Evolutionary conservation across 2,113 vertebrate genomes (phyloP).

Genomic region (Muscicapa adusta): DNA sequence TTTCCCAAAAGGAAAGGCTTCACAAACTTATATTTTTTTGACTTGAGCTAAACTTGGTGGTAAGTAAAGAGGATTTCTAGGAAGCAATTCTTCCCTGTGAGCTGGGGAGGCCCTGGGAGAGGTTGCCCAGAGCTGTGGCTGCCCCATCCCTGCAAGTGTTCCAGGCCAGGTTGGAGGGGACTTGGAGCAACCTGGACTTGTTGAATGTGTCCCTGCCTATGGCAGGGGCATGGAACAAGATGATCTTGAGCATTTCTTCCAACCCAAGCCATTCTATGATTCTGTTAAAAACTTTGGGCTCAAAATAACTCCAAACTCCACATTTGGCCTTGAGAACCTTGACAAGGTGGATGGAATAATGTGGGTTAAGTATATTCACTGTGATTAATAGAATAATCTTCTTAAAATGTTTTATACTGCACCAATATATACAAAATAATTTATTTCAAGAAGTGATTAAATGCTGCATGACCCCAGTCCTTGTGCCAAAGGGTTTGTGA

Average conservation of each 20-base stretch:
- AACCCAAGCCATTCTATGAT: not conserved
- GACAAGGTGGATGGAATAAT: not conserved
- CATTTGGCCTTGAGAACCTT: not conserved
- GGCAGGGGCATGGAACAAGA: not conserved
- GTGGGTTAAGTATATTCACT: not conserved
- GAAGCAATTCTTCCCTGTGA: not conserved
- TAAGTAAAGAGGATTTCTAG: not conserved
- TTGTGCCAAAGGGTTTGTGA: not conserved
- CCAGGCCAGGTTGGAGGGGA: rapidly evolving
- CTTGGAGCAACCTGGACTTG: not conserved
- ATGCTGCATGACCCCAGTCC: not conserved
- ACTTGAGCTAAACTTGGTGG: not conserved
- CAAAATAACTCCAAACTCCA: not conserved
- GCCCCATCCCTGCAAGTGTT: not conserved
- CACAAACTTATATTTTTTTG: not conserved
- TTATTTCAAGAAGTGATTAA: not conserved
- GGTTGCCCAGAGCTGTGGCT: not conserved
- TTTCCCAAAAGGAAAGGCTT: not conserved
- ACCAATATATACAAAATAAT: not conserved
- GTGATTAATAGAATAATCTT: not conserved
- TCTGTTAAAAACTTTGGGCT: not conserved
- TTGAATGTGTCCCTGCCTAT: not conserved
- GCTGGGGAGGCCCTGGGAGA: not conserved
- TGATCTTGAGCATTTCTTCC: not conserved
- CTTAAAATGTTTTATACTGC: not conserved